phyloP scores from a whole-genome alignment of 2,888 invertebrate genomes.

The Syritta pipiens region DNA sequence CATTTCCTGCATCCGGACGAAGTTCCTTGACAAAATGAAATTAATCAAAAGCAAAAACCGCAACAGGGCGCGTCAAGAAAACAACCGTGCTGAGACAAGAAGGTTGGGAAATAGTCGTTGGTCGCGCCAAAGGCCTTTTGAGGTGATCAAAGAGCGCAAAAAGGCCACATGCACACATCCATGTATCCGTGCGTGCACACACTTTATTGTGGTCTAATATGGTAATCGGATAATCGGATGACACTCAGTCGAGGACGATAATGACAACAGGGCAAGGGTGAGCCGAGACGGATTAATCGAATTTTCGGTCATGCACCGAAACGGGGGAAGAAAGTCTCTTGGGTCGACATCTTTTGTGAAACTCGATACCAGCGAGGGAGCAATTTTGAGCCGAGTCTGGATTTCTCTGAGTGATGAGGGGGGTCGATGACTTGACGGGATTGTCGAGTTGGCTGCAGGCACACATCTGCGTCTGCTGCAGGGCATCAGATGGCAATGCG shows the following conservation, averaged over 20 bases:
- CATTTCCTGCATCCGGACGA: background rate
- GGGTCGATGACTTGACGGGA: slow-evolving; percentile 2
- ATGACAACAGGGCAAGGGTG: background rate
- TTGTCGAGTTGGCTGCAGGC: background rate
- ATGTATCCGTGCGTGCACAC: slow-evolving; percentile 5
- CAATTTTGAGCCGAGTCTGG: background rate
- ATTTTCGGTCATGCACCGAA: slow-evolving; percentile 6
- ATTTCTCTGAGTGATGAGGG: background rate
- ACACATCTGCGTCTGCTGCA: background rate
- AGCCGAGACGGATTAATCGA: slow-evolving; percentile 20
- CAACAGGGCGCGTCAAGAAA: too few relatives aligned
- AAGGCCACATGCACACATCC: background rate
- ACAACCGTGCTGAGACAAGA: too few relatives aligned
- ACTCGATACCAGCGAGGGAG: slow-evolving; percentile 1
- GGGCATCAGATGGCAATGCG: slow-evolving; percentile 28
- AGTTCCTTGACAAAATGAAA: background rate
- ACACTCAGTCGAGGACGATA: slow-evolving; percentile 4
- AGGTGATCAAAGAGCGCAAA: background rate
- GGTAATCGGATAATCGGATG: slow-evolving; percentile 40
- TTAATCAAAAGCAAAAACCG: background rate
- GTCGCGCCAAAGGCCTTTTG: too few relatives aligned
- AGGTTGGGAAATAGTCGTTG: too few relatives aligned
- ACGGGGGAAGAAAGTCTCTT: background rate
- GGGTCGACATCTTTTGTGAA: slow-evolving; percentile 8
- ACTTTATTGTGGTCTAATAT: slow-evolving; percentile 34